These are phyloP conservation scores for Drosophila anomelani DNA, from an alignment of 2,888 invertebrate species.

Conservation along the genomic window DNA sequence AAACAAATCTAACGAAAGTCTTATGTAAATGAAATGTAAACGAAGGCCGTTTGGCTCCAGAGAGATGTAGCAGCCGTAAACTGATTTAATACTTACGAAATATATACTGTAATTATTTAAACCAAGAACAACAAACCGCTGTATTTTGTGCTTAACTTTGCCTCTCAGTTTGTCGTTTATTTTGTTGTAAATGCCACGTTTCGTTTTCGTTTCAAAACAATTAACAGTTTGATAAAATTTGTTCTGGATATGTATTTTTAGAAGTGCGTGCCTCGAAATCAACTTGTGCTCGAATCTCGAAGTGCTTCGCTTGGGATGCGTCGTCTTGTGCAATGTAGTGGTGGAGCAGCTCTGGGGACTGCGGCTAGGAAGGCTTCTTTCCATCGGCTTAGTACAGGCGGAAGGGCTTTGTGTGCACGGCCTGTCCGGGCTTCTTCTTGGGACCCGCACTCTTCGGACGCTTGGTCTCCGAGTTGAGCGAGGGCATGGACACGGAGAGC, in stretches of 20 bases:
- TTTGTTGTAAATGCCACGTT: conserved; percentile 77
- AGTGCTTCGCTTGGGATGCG: conserved; percentile 46
- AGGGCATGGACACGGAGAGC: conserved; percentile 84
- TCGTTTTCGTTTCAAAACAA: conserved; percentile 62
- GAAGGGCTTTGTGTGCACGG: conserved; percentile 83
- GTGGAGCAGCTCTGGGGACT: conserved; percentile 33
- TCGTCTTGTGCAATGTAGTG: conserved; percentile 51
- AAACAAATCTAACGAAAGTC: conserved; percentile 62
- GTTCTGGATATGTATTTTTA: conserved; percentile 29
- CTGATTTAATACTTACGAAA: conserved; percentile 75
- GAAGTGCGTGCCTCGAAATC: conserved; percentile 67
- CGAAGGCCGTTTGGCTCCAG: conserved; percentile 52
- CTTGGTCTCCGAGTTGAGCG: conserved; percentile 82
- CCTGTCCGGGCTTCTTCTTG: conserved; percentile 82
- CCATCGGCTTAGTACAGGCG: conserved; percentile 79
- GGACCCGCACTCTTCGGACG: conserved; percentile 84
- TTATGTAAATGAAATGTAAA: conserved; percentile 75
- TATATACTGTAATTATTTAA: conserved; percentile 77
- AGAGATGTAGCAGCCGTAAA: conserved; percentile 47
- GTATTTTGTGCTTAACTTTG: conserved; percentile 50
- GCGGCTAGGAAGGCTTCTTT: conserved; percentile 28
- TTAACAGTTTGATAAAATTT: conserved; percentile 58
- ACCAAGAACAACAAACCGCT: conserved; percentile 37
- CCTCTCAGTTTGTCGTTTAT: conserved; percentile 59
- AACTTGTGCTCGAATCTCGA: conserved; percentile 63